phyloP scores from a whole-genome alignment of 1,140 invertebrate species.

The Trichonephila clavata region DNA sequence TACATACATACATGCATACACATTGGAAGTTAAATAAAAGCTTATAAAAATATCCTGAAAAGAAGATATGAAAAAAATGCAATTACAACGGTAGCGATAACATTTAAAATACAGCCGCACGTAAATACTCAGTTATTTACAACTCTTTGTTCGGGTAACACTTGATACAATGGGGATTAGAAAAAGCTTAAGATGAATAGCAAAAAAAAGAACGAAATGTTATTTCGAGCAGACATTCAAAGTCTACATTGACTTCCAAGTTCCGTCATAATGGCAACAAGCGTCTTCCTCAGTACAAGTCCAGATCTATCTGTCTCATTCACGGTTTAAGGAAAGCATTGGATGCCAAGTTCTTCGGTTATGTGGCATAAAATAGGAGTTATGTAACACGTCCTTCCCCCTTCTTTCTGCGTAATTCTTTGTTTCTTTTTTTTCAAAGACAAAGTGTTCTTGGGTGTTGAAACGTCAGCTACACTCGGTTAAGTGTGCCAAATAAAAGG shows the following conservation, averaged over 20 bases:
- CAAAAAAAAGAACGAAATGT: not conserved
- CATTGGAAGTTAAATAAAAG: too few species aligned
- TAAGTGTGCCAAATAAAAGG: not conserved
- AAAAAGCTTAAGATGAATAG: not conserved
- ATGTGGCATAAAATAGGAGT: not conserved
- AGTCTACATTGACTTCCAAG: not conserved
- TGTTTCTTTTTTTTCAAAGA: not conserved
- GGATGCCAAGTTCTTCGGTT: not conserved
- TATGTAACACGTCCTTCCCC: not conserved
- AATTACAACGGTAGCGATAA: not conserved
- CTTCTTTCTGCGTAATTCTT: not conserved
- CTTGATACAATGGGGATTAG: not conserved
- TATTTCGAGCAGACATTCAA: not conserved
- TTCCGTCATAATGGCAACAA: not conserved
- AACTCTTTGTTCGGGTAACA: not conserved
- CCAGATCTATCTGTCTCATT: not conserved
- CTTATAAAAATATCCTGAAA: not conserved
- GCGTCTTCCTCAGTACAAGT: not conserved
- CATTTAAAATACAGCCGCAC: not conserved
- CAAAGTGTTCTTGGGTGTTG: slow-evolving; percentile 16
- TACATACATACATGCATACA: too few species aligned
- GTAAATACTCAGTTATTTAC: not conserved
- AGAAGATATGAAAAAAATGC: not conserved
- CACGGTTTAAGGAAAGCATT: not conserved
- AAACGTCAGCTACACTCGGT: slow-evolving; percentile 15